Evolutionary conservation across 2,113 vertebrate genomes (phyloP), one percentile per base, ranked within the genome.

Genomic region (Ardeotis arabs): DNA sequence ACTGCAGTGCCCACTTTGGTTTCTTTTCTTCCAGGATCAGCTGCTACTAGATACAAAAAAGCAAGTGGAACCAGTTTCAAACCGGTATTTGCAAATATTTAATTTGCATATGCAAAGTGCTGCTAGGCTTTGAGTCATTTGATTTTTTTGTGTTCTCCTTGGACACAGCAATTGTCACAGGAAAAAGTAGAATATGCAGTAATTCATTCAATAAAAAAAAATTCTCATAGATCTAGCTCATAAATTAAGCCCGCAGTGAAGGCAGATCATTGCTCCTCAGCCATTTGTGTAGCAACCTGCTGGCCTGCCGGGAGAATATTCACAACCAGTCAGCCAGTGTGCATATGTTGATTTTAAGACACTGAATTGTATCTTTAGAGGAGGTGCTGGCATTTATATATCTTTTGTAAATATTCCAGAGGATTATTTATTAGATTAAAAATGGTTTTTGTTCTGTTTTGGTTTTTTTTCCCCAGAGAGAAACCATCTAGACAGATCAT

Each of bases 11-110:
- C 63, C 80, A 49, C 10, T 90, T 72, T 4, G 80, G 39, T 44
- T 80, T 90, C 53, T 79, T 75, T 93, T 81, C 47, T 85, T 92
- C 62, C 27, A 72, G 82, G 80, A 91, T 67, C 84, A 95, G 75
- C 88, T 96, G 91, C 73, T 89, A 45, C 44, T 80, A 8, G 6
- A 63, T 77, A 58, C 41, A 94, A 91, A 76, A 13, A 22, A 94
- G n/a, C 18, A 55, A 60, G n/a, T 3, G 37, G 39, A 68, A 68
- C 33, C 84, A 35, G 27, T 52, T 96, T 94, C 86, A 88, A 72
- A 78, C 3, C 58, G 78, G 14, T 75, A 64, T 35, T 84, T 47
- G 45, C 33, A 75, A 81, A n/a, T 83, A 58, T 1, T 72, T 49
- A 47, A 58, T 60, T 79, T 60, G 10, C n/a, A 64, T 0, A 0